phyloP scores from a whole-genome alignment of 2,888 invertebrate species.

The Scrobipalpa atriplicella region DNA sequence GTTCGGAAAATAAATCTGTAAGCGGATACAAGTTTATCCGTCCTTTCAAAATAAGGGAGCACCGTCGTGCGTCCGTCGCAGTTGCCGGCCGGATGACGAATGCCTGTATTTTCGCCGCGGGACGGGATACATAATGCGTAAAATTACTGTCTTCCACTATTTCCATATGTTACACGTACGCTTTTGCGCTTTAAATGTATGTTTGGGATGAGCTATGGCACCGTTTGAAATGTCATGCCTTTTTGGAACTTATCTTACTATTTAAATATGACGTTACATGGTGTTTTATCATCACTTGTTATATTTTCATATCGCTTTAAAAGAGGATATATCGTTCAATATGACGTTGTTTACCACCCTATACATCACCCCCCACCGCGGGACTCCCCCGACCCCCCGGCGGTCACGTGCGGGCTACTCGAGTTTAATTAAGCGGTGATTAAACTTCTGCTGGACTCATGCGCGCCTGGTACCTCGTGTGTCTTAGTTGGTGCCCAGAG shows the following conservation, averaged over 20 bases:
- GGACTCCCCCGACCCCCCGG: constrained; percentile 30
- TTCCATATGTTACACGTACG: constrained; percentile 36
- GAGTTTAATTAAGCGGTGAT: constrained; percentile 69
- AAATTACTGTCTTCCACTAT: constrained; percentile 76
- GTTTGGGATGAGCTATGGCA: constrained; percentile 20
- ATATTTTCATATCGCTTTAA: neutral
- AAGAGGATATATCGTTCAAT: neutral
- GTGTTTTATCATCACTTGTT: neutral
- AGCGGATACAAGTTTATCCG: constrained; percentile 68
- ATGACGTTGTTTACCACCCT: constrained; percentile 13
- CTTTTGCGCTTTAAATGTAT: constrained; percentile 24
- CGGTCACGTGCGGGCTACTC: constrained; percentile 59
- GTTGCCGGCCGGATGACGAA: constrained; percentile 70
- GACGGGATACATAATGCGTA: constrained; percentile 78
- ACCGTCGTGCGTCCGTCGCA: constrained; percentile 50
- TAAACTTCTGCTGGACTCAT: constrained; percentile 51
- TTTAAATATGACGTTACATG: neutral
- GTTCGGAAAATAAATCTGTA: constrained; percentile 67
- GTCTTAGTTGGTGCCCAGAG: constrained; percentile 48
- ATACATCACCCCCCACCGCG: neutral
- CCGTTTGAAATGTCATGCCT: neutral
- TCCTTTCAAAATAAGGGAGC: constrained; percentile 67
- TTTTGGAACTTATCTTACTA: neutral
- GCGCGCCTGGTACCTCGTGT: constrained; percentile 25
- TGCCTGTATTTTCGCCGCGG: constrained; percentile 61